A percentile compares a stretch with the other conserved stretches of the same genome.
phyloP scores from a whole-genome alignment of 2,888 invertebrate genomes.

The Eupithecia pulchellata region DNA sequence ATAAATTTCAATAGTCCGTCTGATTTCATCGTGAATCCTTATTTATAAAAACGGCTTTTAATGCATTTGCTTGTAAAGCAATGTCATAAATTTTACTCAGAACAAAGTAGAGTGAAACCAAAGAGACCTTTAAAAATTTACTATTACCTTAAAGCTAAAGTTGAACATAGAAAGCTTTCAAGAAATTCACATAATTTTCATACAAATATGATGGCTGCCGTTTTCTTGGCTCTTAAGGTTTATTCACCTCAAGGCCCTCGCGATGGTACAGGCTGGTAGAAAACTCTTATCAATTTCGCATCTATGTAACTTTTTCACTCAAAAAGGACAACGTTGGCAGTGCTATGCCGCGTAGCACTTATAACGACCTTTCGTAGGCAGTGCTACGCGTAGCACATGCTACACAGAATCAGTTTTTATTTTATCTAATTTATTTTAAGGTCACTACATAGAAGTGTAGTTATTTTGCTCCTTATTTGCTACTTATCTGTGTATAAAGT shows the following conservation, averaged over 20 bases:
- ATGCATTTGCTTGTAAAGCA: not conserved
- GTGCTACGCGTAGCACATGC: not conserved
- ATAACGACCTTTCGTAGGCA: not conserved
- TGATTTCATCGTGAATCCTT: not conserved
- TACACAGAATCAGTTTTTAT: too few relatives aligned
- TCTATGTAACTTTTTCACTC: not conserved
- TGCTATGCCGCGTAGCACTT: not conserved
- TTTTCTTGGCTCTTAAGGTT: conserved; percentile 57
- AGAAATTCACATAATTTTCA: conserved; percentile 58
- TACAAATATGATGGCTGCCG: conserved; percentile 56
- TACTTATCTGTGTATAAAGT: too few relatives aligned
- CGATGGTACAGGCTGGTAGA: conserved; percentile 55
- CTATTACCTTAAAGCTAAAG: conserved; percentile 43
- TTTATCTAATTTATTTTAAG: too few relatives aligned
- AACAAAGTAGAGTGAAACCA: conserved; percentile 31
- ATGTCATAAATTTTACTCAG: not conserved
- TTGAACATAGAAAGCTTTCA: conserved; percentile 54
- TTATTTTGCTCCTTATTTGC: too few relatives aligned
- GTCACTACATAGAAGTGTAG: too few relatives aligned
- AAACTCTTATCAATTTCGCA: not conserved
- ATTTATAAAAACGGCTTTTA: not conserved
- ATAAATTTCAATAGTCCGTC: not conserved
- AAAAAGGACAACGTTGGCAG: not conserved
- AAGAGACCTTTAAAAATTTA: conserved; percentile 40
- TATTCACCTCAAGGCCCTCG: conserved; percentile 54